phyloP scores from a whole-genome alignment of 2,888 invertebrate genomes.

The Orthosia incerta region DNA sequence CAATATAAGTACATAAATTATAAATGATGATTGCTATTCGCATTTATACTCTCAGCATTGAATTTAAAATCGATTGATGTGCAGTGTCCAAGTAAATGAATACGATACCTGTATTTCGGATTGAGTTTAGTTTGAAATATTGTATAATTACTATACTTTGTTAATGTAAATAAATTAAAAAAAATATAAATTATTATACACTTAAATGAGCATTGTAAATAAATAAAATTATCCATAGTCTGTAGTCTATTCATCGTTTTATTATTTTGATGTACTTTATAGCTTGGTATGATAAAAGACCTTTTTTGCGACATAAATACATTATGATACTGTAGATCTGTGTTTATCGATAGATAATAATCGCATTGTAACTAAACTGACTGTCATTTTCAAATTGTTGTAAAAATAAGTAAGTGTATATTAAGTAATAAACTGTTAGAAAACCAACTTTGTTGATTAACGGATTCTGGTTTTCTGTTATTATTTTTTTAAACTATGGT shows the following conservation, averaged over 20 bases:
- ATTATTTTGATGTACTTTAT: conserved; percentile 9
- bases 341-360: conserved; percentile 19
- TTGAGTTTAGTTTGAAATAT: conserved; percentile 21
- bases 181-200: conserved; percentile 48
- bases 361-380: conserved; percentile 14
- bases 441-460: conserved; percentile 47
- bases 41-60: conserved; percentile 42
- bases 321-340: conserved; percentile 9
- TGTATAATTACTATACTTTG: conserved; percentile 19
- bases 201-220: conserved; percentile 45
- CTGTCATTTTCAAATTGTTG: conserved; percentile 36
- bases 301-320: conserved; percentile 12
- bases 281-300: conserved; percentile 13
- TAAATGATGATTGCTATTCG: conserved; percentile 39
- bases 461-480: conserved; percentile 49
- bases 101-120: conserved; percentile 21
- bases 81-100: conserved; percentile 18
- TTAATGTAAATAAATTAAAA: conserved; percentile 45
- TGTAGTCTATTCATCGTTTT: conserved; percentile 18
- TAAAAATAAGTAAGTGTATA: conserved; percentile 52
- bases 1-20: conserved; percentile 35
- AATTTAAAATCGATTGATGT: conserved; percentile 20
- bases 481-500: conserved; percentile 46
- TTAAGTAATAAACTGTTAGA: conserved; percentile 37
- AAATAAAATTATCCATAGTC: conserved; percentile 11